Evolutionary conservation across 2,888 invertebrate species (phyloP).

Genomic region (Brachyptera risi): DNA sequence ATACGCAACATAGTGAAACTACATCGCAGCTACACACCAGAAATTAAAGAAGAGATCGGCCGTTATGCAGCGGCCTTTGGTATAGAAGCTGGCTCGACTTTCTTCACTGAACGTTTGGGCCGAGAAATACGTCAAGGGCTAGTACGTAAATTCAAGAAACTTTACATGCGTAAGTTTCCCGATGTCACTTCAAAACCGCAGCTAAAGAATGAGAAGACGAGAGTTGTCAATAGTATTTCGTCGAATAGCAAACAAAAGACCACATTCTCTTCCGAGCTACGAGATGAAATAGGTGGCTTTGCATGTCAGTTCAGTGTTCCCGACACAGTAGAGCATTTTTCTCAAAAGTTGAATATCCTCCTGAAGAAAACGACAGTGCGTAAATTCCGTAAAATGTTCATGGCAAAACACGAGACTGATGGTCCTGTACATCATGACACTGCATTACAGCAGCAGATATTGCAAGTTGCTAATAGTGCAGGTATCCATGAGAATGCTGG

Average conservation of each 20-base stretch:
- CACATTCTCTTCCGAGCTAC: constrained; percentile 29
- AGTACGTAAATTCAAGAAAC: constrained; percentile 37
- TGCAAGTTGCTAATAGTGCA: too few species aligned
- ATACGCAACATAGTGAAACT: constrained; percentile 38
- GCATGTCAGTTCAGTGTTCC: constrained; percentile 34
- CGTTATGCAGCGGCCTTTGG: constrained; percentile 36
- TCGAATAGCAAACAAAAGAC: not conserved
- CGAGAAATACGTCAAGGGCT: constrained; percentile 34
- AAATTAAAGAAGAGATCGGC: constrained; percentile 38
- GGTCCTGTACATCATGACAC: not conserved
- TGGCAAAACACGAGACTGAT: constrained; percentile 30
- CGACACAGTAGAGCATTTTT: constrained; percentile 36
- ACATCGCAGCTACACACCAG: constrained; percentile 34
- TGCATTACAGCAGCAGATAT: constrained; percentile 10
- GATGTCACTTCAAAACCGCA: constrained; percentile 26
- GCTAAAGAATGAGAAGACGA: not conserved
- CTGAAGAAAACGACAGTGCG: constrained; percentile 37
- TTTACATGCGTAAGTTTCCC: constrained; percentile 32
- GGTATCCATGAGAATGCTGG: not conserved
- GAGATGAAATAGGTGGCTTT: constrained; percentile 37
- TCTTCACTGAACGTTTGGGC: constrained; percentile 35
- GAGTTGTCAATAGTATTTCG: not conserved
- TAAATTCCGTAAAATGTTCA: constrained; percentile 36
- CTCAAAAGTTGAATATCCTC: constrained; percentile 35
- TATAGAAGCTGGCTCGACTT: constrained; percentile 35